Evolutionary conservation across 2,888 invertebrate genomes (phyloP), one percentile per base, ranked within the genome.

Genomic region (Dryobotodes eremita): DNA sequence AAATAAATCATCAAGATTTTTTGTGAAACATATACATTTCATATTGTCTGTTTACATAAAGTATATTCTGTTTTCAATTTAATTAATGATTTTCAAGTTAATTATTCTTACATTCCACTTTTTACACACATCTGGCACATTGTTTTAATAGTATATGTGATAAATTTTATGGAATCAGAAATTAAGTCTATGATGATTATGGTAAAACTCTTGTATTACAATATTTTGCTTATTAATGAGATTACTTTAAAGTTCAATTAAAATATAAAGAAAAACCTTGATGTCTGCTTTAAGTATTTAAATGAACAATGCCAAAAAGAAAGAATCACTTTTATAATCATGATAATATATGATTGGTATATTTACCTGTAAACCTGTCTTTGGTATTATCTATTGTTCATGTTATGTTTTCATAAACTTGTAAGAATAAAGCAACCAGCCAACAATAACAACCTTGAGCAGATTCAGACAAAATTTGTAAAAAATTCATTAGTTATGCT

Each of bases 1-100:
- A 87, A 85, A 85, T 55, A 87, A 85, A 85, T 55, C 36, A 50
- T 68, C 7, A 57, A 50, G 36, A 17, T 77, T 62, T 61, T 31
- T 20, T 0, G n/a, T 17, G 61, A 26, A 23, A 15, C 2, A 23
- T 57, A 62, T 72, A 15, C 1, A 36, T 68, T 84, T 62, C 20
- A 31, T 36, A 23, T 26, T 55, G 15, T 23, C 42, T 79, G 48
- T 7, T 66, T 50, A 42, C 10, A 71, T 15, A n/a, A n/a, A n/a
- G n/a, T 57, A 11, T 13, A 57, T 4, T 50, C 17, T 23, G 66
- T 23, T 57, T 62, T 62, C 1, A 53, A 53, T 70, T 57, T 36
- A 46, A 53, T 46, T 36, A 57, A 31, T 69, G 8, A 53, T 59
- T 59, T 65, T 65, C 2, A 53, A 59, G 50, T 53, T 68, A 62